These are phyloP conservation scores for Embidobia sp. DNA, from an alignment of 2,888 invertebrate genomes.

Conservation along the genomic window DNA sequence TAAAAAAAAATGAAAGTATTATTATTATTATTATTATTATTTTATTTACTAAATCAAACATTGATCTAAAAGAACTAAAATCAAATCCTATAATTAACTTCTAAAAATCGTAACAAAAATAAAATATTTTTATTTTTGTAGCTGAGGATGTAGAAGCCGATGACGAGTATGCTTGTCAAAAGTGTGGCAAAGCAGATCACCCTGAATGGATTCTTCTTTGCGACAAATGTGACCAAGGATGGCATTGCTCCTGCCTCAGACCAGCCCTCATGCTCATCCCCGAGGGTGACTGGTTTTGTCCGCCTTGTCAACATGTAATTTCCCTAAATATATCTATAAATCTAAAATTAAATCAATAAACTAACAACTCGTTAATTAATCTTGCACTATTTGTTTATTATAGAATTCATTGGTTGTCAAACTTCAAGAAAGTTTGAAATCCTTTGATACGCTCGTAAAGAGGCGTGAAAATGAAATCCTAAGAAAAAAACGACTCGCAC, in stretches of 20 bases:
- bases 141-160: conserved; percentile 75
- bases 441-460: conserved; percentile 88
- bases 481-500: conserved; percentile 87
- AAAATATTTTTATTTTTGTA: conserved; percentile 75
- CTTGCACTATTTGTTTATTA: not conserved
- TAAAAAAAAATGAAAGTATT: too few species aligned
- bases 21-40: too few species aligned
- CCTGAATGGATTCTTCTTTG: conserved; percentile 99
- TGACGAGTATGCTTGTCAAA: conserved; percentile 92
- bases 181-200: conserved; percentile 95
- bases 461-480: conserved; percentile 86
- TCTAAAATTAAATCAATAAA: too few species aligned
- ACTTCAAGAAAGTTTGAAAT: conserved; percentile 88
- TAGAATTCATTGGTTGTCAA: conserved; percentile 84
- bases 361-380: too few species aligned
- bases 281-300: conserved; percentile 99
- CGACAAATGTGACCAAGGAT: conserved; percentile 97
- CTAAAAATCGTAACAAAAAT: too few species aligned
- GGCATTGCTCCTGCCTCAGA: conserved; percentile 97
- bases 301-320: conserved; percentile 95
- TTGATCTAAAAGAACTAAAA: too few species aligned
- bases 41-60: too few species aligned
- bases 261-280: conserved; percentile 97
- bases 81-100: too few species aligned
- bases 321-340: too few species aligned